phyloP scores from a whole-genome alignment of 2,797 vertebrate genomes.

The Arnoldichthys spilopterus region DNA sequence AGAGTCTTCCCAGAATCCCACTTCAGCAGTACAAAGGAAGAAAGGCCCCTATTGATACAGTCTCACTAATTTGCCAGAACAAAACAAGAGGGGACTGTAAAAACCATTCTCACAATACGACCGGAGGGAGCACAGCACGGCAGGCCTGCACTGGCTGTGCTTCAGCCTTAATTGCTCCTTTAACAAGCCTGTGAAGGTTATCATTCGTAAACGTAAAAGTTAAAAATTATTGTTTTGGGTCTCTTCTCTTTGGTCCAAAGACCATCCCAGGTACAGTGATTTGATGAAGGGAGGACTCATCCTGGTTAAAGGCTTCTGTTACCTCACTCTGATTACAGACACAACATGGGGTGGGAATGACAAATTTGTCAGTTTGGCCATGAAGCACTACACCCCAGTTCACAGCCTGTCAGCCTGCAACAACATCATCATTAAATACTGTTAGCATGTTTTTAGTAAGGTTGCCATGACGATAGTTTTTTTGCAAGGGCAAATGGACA shows the following conservation, averaged over 20 bases:
- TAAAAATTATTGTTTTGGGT: neutral
- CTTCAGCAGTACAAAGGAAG: slow-evolving; percentile 3
- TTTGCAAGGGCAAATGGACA: too few species aligned
- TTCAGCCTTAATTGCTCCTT: neutral
- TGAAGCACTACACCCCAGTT: neutral
- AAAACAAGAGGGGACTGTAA: neutral
- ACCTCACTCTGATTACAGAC: neutral
- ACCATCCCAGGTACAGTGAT: neutral
- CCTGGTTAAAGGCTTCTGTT: neutral
- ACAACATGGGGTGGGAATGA: neutral
- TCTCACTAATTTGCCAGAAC: neutral
- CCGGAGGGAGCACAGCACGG: neutral
- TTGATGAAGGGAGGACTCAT: neutral
- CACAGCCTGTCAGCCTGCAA: neutral
- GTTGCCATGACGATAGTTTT: too few species aligned
- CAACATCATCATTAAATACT: too few species aligned
- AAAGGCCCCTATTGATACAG: slow-evolving; percentile 8
- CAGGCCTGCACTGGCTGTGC: neutral
- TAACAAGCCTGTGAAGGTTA: neutral
- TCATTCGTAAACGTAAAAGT: neutral
- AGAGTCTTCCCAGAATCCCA: slow-evolving; percentile 3
- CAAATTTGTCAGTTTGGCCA: neutral
- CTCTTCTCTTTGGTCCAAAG: neutral
- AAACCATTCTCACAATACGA: neutral
- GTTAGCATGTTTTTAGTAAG: too few species aligned